Percentiles rank a stretch among this genome's conserved stretches.
phyloP scores from a whole-genome alignment of 2,113 vertebrate species.

The Cnemophilus loriae region DNA sequence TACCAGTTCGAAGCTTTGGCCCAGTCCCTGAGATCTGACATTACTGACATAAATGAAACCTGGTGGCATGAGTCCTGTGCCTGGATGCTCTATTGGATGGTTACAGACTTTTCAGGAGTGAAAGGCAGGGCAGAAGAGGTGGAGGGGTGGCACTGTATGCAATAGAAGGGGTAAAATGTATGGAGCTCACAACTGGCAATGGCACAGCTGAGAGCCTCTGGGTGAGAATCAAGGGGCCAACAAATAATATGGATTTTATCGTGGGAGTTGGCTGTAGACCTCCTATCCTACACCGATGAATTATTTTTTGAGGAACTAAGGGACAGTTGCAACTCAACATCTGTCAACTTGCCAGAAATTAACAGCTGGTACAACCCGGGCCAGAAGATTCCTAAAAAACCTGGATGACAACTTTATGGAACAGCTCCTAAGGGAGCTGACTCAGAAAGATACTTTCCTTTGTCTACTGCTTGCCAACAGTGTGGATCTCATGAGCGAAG shows the following conservation, averaged over 20 bases:
- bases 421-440: neutral
- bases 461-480: neutral
- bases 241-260: neutral
- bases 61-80: neutral
- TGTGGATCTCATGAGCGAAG: neutral
- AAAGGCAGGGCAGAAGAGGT: neutral
- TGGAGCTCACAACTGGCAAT: neutral
- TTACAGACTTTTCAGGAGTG: neutral
- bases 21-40: neutral
- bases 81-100: neutral
- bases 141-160: too few species aligned
- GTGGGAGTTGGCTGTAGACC: rapidly evolving
- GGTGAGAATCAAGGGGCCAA: neutral
- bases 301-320: neutral
- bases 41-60: neutral
- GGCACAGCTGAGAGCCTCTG: neutral
- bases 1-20: rapidly evolving
- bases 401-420: neutral
- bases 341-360: neutral
- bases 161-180: neutral
- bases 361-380: neutral
- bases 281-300: rapidly evolving
- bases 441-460: neutral
- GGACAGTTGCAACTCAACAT: neutral
- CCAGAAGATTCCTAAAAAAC: neutral